phyloP scores from a whole-genome alignment of 2,797 vertebrate genomes.

The Taeniopygia guttata region DNA sequence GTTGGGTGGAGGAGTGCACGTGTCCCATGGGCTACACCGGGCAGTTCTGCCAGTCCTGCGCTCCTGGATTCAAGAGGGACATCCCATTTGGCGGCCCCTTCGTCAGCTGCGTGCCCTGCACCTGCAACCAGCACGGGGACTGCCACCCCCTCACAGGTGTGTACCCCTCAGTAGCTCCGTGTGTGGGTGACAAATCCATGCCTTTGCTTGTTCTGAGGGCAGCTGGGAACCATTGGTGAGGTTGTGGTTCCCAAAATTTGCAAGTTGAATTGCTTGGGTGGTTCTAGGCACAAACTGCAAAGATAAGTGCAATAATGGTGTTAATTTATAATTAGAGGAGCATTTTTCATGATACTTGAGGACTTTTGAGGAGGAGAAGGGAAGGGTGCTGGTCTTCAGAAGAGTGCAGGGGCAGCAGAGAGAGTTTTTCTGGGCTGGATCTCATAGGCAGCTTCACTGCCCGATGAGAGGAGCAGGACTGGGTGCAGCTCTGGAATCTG shows the following conservation, averaged over 20 bases:
- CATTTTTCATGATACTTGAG: background rate
- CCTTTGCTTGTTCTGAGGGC: background rate
- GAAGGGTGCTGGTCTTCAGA: background rate
- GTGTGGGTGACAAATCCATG: accelerated
- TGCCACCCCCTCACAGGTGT: constrained; percentile 87
- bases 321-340: background rate
- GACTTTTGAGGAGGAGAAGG: background rate
- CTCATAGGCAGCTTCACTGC: background rate
- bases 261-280: background rate
- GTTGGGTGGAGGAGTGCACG: constrained; percentile 87
- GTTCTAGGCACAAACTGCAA: background rate
- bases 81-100: constrained; percentile 70
- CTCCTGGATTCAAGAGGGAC: constrained; percentile 82
- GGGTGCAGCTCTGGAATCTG: background rate
- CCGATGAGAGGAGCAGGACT: background rate
- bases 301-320: background rate
- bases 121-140: constrained; percentile 87
- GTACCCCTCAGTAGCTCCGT: accelerated
- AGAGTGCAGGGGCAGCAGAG: background rate
- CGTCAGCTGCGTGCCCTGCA: constrained; percentile 81
- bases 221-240: background rate
- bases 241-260: background rate
- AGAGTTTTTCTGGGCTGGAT: background rate
- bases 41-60: constrained; percentile 87
- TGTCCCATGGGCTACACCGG: constrained; percentile 84